Conservation (phyloP, 2,888 invertebrate genomes). For the Scaptomyza flava region DNA sequence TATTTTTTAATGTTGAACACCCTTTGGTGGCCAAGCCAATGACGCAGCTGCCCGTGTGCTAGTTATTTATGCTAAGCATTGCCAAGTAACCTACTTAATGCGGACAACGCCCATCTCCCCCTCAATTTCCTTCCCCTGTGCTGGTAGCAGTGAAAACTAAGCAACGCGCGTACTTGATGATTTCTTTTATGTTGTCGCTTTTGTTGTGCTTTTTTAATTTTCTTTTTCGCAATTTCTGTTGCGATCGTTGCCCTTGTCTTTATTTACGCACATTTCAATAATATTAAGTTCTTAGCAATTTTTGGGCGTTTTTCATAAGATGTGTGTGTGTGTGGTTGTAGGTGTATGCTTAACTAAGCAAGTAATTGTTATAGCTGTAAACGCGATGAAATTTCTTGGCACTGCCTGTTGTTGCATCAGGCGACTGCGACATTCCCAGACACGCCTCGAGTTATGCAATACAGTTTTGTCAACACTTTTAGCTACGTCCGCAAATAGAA, state of each 20-base stretch:
- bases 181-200: conserved; percentile 31
- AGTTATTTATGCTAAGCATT: conserved; percentile 73
- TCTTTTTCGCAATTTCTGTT: conserved; percentile 19
- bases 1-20: conserved; percentile 31
- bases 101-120: conserved; percentile 19
- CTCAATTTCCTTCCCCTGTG: neutral
- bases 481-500: conserved; percentile 49
- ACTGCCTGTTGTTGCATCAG: conserved; percentile 67
- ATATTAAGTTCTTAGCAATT: conserved; percentile 38
- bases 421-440: conserved; percentile 73
- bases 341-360: conserved; percentile 34
- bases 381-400: conserved; percentile 60
- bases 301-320: conserved; percentile 40
- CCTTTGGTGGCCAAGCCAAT: conserved; percentile 55
- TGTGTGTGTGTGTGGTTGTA: conserved; percentile 4
- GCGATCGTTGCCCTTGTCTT: conserved; percentile 38
- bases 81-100: conserved; percentile 75
- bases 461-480: conserved; percentile 59
- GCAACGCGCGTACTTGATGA: conserved; percentile 66
- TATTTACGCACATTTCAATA: conserved; percentile 56
- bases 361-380: conserved; percentile 35
- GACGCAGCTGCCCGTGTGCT: conserved; percentile 61
- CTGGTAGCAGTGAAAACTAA: conserved; percentile 57
- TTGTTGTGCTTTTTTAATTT: conserved; percentile 1
- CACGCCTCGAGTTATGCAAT: conserved; percentile 75